These are phyloP conservation scores for Clusia tigrina DNA, from an alignment of 2,888 invertebrate genomes.

Conservation along the genomic window DNA sequence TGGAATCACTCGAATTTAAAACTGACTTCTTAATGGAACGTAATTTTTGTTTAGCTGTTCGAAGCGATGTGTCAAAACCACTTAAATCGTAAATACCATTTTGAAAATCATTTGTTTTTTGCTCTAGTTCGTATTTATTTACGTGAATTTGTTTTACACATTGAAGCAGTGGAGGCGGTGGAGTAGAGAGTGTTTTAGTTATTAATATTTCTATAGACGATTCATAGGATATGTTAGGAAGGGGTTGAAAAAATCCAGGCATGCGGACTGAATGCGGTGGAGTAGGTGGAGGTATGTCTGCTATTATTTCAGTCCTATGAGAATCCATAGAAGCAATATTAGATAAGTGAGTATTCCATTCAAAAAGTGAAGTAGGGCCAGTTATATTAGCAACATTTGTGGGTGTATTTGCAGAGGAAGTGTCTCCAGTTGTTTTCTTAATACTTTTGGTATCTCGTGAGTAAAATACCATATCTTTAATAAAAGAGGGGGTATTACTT, in stretches of 20 bases:
- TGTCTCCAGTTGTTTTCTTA: slow-evolving; percentile 7
- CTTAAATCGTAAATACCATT: slow-evolving; percentile 59
- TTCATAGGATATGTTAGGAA: slow-evolving; percentile 63
- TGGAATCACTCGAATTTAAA: slow-evolving; percentile 61
- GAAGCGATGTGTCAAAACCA: slow-evolving; percentile 58
- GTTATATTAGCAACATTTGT: slow-evolving; percentile 55
- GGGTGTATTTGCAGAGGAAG: slow-evolving; percentile 20
- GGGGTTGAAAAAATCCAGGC: slow-evolving; percentile 64
- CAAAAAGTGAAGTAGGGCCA: slow-evolving; percentile 56
- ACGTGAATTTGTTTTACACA: slow-evolving; percentile 60
- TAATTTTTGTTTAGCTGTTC: slow-evolving; percentile 63
- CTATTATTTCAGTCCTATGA: no score
- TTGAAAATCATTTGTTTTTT: slow-evolving; percentile 62
- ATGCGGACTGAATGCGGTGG: slow-evolving; percentile 60
- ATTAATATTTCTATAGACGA: slow-evolving; percentile 63
- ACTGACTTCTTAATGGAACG: slow-evolving; percentile 63
- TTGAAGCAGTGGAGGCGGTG: slow-evolving; percentile 58
- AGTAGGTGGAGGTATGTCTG: slow-evolving; percentile 52
- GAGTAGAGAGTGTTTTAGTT: slow-evolving; percentile 57
- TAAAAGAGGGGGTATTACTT: neutral
- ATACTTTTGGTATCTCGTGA: slow-evolving; percentile 41
- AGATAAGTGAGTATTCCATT: slow-evolving; percentile 56
- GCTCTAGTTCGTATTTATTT: slow-evolving; percentile 62
- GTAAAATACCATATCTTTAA: slow-evolving; percentile 17
- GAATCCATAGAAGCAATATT: slow-evolving; percentile 46